Evolutionary conservation across 1,140 invertebrate species (phyloP), one percentile per base, ranked within the genome.

Genomic region (Trichomalopsis sarcophagae): DNA sequence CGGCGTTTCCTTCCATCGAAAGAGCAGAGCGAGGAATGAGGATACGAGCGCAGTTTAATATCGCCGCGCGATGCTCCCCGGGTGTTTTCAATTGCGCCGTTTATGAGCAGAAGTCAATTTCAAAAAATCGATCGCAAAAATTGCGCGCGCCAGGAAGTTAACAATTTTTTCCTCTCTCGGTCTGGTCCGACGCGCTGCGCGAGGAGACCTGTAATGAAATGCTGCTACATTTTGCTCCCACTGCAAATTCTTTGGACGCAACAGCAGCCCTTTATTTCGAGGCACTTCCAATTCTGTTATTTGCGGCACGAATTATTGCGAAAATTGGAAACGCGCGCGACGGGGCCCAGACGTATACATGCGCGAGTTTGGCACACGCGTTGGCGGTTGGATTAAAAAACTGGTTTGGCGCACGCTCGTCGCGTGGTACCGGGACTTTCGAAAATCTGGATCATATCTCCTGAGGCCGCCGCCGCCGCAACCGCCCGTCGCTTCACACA

Each of bases 391-490:
- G 87, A 88, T 87, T 85, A 86, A 86, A 84, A 87, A 89, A 88
- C 89, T 86, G 87, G 88, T 89, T 89, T 87, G 21, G n/a, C 33
- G 75, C 68, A 17, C 66, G 62, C 27, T 33, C 76, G 27, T 44
- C 83, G 62, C 36, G 17, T 66, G 76, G 76, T 79, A 62, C 80
- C 85, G 76, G 82, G 87, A 88, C 88, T 88, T 89, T 89, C 87
- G 87, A 89, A 89, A 89, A 89, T 89, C 87, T 89, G 89, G 89
- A 88, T 88, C 87, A 88, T 79, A 85, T 84, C 83, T 84, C 82
- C 30, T 44, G 66, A 23, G 68, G 82, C 44, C 11, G 11, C 30
- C 2, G 27, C 21, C 73, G 21, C 4, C 40, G 81, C 21, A 76
- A 36, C 47, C 73, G 73, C 30, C 71, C 71, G 69, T 47, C 81